Evolutionary conservation across 2,888 invertebrate genomes (phyloP).

Genomic region (Dusona sp.): DNA sequence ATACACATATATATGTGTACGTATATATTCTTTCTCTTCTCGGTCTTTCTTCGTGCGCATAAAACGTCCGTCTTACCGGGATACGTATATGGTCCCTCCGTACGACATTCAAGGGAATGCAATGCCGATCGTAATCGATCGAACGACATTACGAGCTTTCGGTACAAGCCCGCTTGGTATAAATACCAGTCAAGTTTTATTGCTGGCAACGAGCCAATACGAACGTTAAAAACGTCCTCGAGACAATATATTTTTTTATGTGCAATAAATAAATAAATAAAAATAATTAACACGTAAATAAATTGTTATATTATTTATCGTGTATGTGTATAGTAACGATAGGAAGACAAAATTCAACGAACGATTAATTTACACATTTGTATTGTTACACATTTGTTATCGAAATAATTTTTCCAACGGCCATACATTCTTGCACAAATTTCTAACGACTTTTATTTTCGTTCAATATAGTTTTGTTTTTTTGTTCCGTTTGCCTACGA

Average conservation of each 20-base stretch:
- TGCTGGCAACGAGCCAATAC: conserved; percentile 28
- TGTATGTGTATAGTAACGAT: neutral
- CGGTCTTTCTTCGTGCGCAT: neutral
- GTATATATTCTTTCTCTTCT: neutral
- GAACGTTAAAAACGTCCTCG: conserved; percentile 47
- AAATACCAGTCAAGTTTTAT: conserved; percentile 52
- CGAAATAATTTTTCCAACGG: neutral
- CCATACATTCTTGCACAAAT: neutral
- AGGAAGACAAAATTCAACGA: neutral
- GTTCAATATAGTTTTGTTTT: conserved; percentile 3
- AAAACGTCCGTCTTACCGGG: conserved; percentile 14
- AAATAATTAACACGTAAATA: conserved; percentile 1
- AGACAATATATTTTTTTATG: conserved; percentile 5
- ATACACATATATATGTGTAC: no score
- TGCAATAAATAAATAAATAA: neutral
- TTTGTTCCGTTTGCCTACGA: conserved; percentile 2
- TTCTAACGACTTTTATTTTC: conserved; percentile 7
- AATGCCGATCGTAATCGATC: conserved; percentile 63
- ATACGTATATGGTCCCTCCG: neutral
- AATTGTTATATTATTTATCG: neutral
- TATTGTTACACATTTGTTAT: neutral
- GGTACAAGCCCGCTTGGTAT: conserved; percentile 13
- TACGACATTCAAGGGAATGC: conserved; percentile 48
- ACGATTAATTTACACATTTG: neutral
- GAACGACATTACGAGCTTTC: conserved; percentile 53